phyloP scores from a whole-genome alignment of 2,113 vertebrate species.

The Vulpes vulpes region DNA sequence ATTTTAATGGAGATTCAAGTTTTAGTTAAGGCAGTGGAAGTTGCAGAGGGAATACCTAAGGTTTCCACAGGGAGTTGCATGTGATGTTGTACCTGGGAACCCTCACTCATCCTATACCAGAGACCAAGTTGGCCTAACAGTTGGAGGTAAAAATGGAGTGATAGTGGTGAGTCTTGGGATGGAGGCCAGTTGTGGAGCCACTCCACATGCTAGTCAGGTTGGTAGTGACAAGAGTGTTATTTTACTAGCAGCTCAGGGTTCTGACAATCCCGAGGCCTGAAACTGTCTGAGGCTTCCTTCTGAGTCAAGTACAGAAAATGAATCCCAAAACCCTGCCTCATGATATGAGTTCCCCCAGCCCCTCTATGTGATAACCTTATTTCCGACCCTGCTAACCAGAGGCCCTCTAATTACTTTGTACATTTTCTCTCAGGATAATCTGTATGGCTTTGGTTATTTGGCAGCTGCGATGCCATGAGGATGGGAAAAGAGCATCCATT shows the following conservation, averaged over 20 bases:
- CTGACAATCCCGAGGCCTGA: background rate
- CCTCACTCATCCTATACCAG: background rate
- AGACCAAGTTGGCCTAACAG: background rate
- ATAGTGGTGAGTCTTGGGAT: background rate
- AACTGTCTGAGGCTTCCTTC: background rate
- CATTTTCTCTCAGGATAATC: background rate
- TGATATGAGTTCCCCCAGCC: background rate
- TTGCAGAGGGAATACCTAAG: background rate
- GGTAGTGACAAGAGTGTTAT: background rate
- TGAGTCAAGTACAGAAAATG: background rate
- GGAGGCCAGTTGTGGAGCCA: background rate
- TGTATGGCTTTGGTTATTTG: background rate
- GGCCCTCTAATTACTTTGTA: background rate
- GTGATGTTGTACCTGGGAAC: background rate
- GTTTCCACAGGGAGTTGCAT: background rate
- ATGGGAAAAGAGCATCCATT: background rate
- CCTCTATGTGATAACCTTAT: background rate
- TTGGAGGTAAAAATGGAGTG: background rate
- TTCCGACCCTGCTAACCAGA: background rate
- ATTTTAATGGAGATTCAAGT: background rate
- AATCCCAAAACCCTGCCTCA: background rate
- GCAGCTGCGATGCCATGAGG: background rate
- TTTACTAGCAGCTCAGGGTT: background rate
- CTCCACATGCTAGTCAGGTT: background rate
- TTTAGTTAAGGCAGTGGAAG: background rate